Evolutionary conservation across 2,888 invertebrate genomes (phyloP).

Genomic region (Rugalucina vietnamica): DNA sequence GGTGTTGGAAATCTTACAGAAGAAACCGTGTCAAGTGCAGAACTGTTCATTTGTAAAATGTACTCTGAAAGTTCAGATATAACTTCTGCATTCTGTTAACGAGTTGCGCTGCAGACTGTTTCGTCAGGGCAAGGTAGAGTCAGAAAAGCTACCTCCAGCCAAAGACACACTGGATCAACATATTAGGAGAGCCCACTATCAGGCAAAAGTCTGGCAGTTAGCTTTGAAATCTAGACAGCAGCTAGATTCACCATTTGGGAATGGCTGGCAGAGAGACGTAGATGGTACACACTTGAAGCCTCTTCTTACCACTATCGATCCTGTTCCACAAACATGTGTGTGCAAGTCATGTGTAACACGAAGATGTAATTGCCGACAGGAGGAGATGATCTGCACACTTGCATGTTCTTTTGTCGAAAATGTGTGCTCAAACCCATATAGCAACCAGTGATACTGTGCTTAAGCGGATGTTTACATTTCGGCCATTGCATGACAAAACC

Average conservation of each 20-base stretch:
- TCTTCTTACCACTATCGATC: background rate
- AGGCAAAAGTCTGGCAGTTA: background rate
- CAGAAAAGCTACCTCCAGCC: slow-evolving; percentile 1
- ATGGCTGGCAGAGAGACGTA: background rate
- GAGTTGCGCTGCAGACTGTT: background rate
- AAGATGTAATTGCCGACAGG: background rate
- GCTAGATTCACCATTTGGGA: background rate
- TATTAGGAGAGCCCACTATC: background rate
- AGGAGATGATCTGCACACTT: background rate
- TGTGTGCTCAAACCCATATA: background rate
- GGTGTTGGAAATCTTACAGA: background rate
- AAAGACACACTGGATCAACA: slow-evolving; percentile 1
- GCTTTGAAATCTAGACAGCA: background rate
- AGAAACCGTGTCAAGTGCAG: background rate
- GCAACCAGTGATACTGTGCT: background rate
- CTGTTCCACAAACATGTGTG: background rate
- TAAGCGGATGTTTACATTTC: background rate
- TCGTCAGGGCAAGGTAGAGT: background rate
- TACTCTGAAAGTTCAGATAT: slow-evolving; percentile 2
- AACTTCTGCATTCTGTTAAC: background rate
- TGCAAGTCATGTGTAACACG: background rate
- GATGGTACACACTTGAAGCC: background rate
- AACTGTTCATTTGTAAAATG: background rate
- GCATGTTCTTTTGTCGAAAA: background rate
- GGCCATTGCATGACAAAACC: too few relatives aligned